phyloP scores from a whole-genome alignment of 2,113 vertebrate species.

The Chitala chitala region DNA sequence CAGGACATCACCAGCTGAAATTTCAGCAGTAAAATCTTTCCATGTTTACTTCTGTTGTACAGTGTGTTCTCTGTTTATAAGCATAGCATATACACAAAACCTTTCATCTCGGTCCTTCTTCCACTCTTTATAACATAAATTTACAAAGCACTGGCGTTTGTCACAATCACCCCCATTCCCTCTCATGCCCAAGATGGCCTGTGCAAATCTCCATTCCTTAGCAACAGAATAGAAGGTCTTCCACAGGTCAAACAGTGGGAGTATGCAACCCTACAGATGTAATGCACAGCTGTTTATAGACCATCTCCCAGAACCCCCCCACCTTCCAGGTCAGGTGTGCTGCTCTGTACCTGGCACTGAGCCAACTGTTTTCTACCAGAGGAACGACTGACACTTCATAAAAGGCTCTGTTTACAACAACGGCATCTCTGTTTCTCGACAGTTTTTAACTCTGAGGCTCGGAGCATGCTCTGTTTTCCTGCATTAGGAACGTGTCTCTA shows the following conservation, averaged over 20 bases:
- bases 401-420: background rate
- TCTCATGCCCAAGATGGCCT: background rate
- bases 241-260: background rate
- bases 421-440: background rate
- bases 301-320: background rate
- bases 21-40: background rate
- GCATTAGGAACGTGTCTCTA: background rate
- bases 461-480: background rate
- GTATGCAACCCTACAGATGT: background rate
- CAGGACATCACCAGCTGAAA: background rate
- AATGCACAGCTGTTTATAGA: background rate
- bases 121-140: background rate
- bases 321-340: background rate
- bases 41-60: background rate
- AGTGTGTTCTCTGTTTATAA: no score
- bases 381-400: background rate
- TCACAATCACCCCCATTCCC: background rate
- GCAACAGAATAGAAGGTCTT: background rate
- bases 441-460: background rate
- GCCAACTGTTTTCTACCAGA: background rate
- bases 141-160: background rate
- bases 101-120: background rate
- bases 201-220: background rate
- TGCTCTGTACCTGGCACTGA: background rate
- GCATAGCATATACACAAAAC: background rate